These are phyloP conservation scores for Siniperca chuatsi DNA, from an alignment of 2,113 vertebrate species.

Conservation along the genomic window DNA sequence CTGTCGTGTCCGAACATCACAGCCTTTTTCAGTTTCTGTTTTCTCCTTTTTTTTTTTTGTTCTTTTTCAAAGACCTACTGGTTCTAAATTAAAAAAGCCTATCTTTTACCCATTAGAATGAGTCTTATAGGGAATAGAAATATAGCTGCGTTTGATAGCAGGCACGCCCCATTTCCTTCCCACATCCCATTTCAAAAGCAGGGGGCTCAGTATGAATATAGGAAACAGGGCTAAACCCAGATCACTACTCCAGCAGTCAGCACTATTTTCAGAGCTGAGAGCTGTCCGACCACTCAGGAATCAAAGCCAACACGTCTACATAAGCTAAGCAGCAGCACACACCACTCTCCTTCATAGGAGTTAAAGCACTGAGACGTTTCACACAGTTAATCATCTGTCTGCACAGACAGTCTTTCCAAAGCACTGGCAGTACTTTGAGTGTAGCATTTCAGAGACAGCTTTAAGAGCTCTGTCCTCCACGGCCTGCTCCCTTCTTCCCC, in stretches of 20 bases:
- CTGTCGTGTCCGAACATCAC: constrained; percentile 56
- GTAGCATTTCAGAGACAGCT: constrained; percentile 63
- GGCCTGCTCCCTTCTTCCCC: constrained; percentile 32
- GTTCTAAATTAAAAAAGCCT: constrained; percentile 16
- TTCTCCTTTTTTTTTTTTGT: constrained; percentile 15
- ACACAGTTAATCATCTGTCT: constrained; percentile 67
- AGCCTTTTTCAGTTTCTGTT: constrained; percentile 19
- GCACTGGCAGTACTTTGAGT: constrained; percentile 49
- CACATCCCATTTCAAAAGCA: constrained; percentile 68
- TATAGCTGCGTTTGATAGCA: constrained; percentile 36
- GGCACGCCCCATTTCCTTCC: constrained; percentile 50
- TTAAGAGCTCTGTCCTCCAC: constrained; percentile 49
- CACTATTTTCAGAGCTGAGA: constrained; percentile 73
- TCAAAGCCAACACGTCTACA: constrained; percentile 70
- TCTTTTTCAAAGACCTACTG: constrained; percentile 4
- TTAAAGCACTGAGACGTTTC: constrained; percentile 64
- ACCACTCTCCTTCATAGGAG: constrained; percentile 40
- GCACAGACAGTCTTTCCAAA: constrained; percentile 43
- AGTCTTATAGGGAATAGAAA: constrained; percentile 12
- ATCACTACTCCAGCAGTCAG: constrained; percentile 77
- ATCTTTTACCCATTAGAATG: constrained; percentile 1
- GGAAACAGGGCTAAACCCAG: constrained; percentile 83
- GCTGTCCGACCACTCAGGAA: constrained; percentile 69
- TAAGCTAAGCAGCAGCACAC: constrained; percentile 66
- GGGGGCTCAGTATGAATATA: constrained; percentile 68